phyloP scores from a whole-genome alignment of 2,113 vertebrate species.

The Eolophus roseicapilla region DNA sequence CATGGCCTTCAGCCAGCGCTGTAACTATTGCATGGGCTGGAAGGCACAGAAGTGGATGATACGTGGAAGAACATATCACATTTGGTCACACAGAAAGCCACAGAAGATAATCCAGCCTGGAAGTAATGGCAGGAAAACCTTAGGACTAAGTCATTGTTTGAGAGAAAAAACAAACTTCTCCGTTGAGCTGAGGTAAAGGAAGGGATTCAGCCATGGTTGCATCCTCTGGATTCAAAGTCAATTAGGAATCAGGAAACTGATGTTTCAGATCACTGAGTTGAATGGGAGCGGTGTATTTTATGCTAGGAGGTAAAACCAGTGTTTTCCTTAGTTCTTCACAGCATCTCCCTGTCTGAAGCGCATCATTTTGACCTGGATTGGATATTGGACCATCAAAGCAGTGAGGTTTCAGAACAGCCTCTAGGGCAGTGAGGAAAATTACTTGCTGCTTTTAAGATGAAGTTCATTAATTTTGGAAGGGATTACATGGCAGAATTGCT shows the following conservation, averaged over 20 bases:
- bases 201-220: not conserved
- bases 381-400: not conserved
- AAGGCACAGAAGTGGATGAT: not conserved
- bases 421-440: not conserved
- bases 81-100: not conserved
- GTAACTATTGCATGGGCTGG: not conserved
- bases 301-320: not conserved
- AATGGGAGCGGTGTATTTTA: not conserved
- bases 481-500: conserved; percentile 4
- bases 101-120: not conserved
- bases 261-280: not conserved
- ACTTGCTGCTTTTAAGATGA: conserved; percentile 23
- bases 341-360: not conserved
- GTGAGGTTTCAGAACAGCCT: not conserved
- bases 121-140: not conserved
- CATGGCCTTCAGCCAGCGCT: not conserved
- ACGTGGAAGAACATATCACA: not conserved
- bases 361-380: not conserved
- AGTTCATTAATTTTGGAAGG: conserved; percentile 44
- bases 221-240: not conserved
- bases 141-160: not conserved
- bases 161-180: not conserved
- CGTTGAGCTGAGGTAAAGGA: not conserved
- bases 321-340: not conserved
- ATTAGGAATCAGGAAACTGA: not conserved